Conservation (phyloP, 2,888 invertebrate species). For the Diarsia mendica region DNA sequence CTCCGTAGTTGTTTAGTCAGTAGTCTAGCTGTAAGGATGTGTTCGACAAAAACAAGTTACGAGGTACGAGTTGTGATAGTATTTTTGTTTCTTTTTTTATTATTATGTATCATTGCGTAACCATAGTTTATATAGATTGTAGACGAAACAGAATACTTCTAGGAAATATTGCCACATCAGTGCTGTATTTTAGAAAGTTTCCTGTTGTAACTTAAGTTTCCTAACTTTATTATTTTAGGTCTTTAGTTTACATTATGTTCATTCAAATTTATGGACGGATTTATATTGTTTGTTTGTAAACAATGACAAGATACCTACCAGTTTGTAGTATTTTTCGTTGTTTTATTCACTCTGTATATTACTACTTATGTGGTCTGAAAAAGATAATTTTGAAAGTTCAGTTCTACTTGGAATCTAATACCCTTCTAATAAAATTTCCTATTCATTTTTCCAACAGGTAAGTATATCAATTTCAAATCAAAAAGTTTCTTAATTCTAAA, state of each 20-base stretch:
- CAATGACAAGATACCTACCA: constrained; percentile 1
- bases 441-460: background rate
- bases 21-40: constrained; percentile 79
- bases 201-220: background rate
- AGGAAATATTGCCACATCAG: constrained; percentile 46
- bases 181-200: constrained; percentile 42
- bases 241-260: too few relatives aligned
- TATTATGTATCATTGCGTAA: constrained; percentile 8
- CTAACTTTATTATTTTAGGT: background rate
- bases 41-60: constrained; percentile 77
- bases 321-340: background rate
- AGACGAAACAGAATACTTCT: background rate
- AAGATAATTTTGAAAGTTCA: background rate
- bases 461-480: background rate
- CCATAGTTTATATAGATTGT: background rate
- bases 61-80: constrained; percentile 82
- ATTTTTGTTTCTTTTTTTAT: constrained; percentile 27
- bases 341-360: background rate
- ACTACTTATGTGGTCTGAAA: background rate
- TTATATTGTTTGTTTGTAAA: constrained; percentile 38
- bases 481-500: background rate
- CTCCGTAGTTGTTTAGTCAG: constrained; percentile 74
- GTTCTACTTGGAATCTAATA: background rate
- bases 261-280: background rate
- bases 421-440: background rate